These are phyloP conservation scores for Orius insidiosus DNA, from an alignment of 1,140 invertebrate species.

Conservation along the genomic window DNA sequence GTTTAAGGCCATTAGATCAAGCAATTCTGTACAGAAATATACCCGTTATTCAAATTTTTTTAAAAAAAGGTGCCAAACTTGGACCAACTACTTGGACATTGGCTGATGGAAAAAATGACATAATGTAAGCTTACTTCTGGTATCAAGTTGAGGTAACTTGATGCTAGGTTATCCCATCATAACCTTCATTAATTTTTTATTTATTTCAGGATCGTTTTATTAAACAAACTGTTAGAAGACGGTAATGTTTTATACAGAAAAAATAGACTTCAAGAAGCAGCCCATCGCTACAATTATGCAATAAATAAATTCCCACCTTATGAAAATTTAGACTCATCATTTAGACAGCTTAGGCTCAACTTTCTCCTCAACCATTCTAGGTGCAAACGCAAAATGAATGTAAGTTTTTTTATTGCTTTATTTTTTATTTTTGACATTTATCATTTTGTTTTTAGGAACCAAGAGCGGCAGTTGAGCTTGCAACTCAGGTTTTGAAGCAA, in stretches of 20 bases:
- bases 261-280: constrained; percentile 74
- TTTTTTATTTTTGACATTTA: neutral
- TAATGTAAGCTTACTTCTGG: constrained; percentile 41
- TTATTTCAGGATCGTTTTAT: constrained; percentile 50
- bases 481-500: constrained; percentile 63
- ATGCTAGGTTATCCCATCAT: neutral
- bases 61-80: constrained; percentile 84
- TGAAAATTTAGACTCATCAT: constrained; percentile 39
- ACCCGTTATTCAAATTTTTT: constrained; percentile 78
- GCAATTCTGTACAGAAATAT: constrained; percentile 84
- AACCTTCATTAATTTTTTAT: constrained; percentile 16
- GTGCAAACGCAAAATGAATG: constrained; percentile 84
- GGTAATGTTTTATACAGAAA: constrained; percentile 85
- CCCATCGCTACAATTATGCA: constrained; percentile 88
- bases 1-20: constrained; percentile 82
- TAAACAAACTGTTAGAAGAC: constrained; percentile 94
- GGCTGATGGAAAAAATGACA: constrained; percentile 83
- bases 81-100: constrained; percentile 90
- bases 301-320: constrained; percentile 65
- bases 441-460: constrained; percentile 44
- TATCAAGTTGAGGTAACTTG: neutral
- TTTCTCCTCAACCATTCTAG: constrained; percentile 76
- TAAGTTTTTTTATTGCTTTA: constrained; percentile 42
- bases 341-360: constrained; percentile 72
- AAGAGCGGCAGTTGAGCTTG: constrained; percentile 68